Evolutionary conservation across 2,113 vertebrate species (phyloP).

Genomic region (Phocoena sinus): DNA sequence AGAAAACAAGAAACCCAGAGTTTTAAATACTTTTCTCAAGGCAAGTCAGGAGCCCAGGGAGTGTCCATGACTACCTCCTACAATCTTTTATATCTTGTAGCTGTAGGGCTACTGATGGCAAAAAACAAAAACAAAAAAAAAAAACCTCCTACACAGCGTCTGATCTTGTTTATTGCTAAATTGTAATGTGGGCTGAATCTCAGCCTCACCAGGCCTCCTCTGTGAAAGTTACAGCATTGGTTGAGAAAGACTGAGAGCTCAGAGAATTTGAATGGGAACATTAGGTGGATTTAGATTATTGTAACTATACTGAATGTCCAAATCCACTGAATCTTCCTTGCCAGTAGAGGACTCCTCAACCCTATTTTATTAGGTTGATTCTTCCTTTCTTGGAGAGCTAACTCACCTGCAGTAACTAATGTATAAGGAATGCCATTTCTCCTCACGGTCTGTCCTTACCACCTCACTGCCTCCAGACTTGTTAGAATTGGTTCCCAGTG

Average conservation of each 20-base stretch:
- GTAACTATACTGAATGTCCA: neutral
- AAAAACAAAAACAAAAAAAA: neutral
- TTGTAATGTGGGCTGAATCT: neutral
- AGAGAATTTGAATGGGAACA: neutral
- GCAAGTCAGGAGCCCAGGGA: neutral
- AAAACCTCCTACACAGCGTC: accelerated
- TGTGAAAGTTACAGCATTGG: neutral
- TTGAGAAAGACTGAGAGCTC: neutral
- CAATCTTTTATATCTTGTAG: neutral
- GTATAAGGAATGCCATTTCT: neutral
- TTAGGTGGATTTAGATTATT: neutral
- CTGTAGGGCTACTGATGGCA: neutral
- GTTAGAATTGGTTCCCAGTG: neutral
- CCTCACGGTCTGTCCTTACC: neutral
- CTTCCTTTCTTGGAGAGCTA: neutral
- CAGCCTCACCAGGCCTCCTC: neutral
- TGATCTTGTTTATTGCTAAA: neutral
- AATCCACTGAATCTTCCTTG: neutral
- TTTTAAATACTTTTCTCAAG: neutral
- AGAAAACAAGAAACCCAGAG: neutral
- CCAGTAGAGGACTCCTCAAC: neutral
- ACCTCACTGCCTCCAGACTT: neutral
- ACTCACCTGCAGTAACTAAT: neutral
- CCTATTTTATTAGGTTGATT: neutral
- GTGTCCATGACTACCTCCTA: neutral